Conservation (phyloP, 2,888 invertebrate species). For the Drosophila antonietae region DNA sequence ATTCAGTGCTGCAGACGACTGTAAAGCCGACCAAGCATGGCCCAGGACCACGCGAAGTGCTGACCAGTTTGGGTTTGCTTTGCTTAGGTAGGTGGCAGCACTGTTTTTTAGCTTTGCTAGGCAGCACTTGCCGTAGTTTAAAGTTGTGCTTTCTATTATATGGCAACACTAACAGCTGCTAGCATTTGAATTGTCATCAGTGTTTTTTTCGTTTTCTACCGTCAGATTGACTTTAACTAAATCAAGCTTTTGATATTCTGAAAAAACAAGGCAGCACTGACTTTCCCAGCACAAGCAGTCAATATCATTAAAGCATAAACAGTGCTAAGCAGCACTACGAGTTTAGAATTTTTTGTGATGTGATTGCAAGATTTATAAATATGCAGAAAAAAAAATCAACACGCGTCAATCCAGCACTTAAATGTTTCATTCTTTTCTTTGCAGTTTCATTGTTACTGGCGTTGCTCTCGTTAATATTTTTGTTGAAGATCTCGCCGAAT, state of each 20-base stretch:
- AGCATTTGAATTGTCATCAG: too few species aligned
- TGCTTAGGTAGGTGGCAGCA: slow-evolving; percentile 86
- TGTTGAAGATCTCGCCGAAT: slow-evolving; percentile 91
- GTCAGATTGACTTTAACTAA: too few species aligned
- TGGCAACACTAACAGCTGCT: background rate
- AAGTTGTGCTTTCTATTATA: background rate
- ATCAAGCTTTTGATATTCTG: too few species aligned
- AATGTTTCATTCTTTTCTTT: slow-evolving; percentile 27
- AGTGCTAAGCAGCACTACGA: background rate
- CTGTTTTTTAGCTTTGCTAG: background rate
- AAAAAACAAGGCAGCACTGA: too few species aligned
- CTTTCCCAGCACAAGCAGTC: background rate
- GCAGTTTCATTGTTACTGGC: slow-evolving; percentile 92
- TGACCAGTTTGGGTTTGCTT: slow-evolving; percentile 93
- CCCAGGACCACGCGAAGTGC: slow-evolving; percentile 90
- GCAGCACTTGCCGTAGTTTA: background rate
- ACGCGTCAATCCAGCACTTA: background rate
- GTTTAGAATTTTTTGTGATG: background rate
- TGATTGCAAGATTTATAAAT: too few species aligned
- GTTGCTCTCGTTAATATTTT: slow-evolving; percentile 92
- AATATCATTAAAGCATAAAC: background rate
- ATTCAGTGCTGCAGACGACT: slow-evolving; percentile 53
- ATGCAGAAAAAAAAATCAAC: too few species aligned
- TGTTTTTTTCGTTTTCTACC: too few species aligned
- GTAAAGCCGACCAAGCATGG: slow-evolving; percentile 82